Evolutionary conservation across 2,113 vertebrate species (phyloP).

Genomic region (Pollachius pollachius): DNA sequence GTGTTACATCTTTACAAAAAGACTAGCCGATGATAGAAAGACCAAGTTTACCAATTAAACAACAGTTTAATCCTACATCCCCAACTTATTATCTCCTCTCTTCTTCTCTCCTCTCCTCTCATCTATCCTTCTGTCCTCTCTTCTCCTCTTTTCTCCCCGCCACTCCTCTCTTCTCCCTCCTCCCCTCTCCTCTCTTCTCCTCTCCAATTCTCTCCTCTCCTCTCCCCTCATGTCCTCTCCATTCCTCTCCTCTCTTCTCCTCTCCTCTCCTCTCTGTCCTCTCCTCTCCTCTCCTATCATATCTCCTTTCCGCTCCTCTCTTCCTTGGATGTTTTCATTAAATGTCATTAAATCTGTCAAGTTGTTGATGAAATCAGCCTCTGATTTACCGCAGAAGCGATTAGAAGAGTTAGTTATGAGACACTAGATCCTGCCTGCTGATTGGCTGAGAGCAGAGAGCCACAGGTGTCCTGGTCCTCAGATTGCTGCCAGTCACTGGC

Average conservation of each 20-base stretch:
- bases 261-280: neutral
- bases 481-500: neutral
- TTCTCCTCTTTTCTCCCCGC: neutral
- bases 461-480: constrained; percentile 37
- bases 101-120: neutral
- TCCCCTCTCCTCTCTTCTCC: too few species aligned
- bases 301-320: neutral
- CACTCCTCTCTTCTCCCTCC: neutral
- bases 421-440: constrained; percentile 21
- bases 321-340: neutral
- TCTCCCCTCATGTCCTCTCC: too few species aligned
- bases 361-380: neutral
- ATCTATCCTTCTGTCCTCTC: neutral
- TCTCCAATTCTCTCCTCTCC: neutral
- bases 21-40: constrained; percentile 47
- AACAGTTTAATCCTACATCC: constrained; percentile 6
- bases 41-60: constrained; percentile 30
- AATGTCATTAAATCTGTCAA: neutral
- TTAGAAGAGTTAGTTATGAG: neutral
- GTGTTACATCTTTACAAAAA: constrained; percentile 32
- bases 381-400: neutral
- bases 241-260: too few species aligned
- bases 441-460: constrained; percentile 43
- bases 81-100: constrained; percentile 19
- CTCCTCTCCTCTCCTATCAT: neutral